Conservation (phyloP, 2,888 invertebrate species). For the Panopea generosa region DNA sequence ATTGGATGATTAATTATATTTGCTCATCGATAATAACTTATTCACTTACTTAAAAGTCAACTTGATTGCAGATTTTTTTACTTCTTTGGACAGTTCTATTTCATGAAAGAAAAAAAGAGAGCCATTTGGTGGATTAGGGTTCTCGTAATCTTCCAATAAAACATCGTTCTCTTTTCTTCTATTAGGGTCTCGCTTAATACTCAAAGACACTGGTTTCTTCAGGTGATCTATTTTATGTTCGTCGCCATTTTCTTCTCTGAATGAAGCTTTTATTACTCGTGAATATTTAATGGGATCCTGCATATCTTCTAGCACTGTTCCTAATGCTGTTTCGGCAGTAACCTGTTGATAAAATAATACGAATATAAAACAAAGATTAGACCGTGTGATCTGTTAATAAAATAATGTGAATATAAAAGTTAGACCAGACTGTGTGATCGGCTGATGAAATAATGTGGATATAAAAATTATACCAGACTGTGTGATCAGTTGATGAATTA, state of each 20-base stretch:
- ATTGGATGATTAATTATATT: too few species aligned
- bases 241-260: slow-evolving; percentile 20
- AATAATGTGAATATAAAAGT: too few species aligned
- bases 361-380: too few species aligned
- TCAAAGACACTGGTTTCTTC: slow-evolving; percentile 24
- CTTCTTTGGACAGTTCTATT: not conserved
- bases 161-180: slow-evolving; percentile 11
- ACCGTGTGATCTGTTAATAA: too few species aligned
- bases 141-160: not conserved
- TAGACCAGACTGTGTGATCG: too few species aligned
- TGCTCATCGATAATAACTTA: too few species aligned
- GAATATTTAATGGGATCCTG: not conserved
- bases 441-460: too few species aligned
- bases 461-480: too few species aligned
- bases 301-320: not conserved
- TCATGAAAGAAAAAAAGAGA: not conserved
- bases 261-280: slow-evolving; percentile 16
- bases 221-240: slow-evolving; percentile 17
- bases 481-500: too few species aligned
- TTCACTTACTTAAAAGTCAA: too few species aligned
- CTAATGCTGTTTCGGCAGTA: not conserved
- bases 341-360: not conserved
- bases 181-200: slow-evolving; percentile 38
- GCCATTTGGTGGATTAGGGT: too few species aligned
- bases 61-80: not conserved